A percentile compares a stretch with the other conserved stretches of the same genome.
Conservation (phyloP, 23 tunicate genomes). For the Styela clava region DNA sequence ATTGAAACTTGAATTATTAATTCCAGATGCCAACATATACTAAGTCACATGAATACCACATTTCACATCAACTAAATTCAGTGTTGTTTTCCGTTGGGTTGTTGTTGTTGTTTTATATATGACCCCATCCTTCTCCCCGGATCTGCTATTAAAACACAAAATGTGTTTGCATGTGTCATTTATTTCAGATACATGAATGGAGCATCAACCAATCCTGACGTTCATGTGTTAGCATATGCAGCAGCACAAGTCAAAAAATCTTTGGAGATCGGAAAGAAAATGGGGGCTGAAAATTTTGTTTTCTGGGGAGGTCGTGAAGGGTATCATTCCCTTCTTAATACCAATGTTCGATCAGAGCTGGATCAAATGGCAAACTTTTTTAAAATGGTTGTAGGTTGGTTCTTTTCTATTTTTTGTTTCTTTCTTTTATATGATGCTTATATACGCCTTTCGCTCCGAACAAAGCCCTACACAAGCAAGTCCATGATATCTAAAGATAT, state of each 20-base stretch:
- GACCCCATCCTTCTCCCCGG: too few relatives aligned
- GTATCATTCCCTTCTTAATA: slow-evolving; percentile 78
- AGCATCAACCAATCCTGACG: slow-evolving; percentile 81
- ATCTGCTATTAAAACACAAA: too few relatives aligned
- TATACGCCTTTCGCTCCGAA: too few relatives aligned
- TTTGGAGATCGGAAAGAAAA: slow-evolving; percentile 72
- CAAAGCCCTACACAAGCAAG: neutral
- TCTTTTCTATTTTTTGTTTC: too few relatives aligned
- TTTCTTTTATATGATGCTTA: too few relatives aligned
- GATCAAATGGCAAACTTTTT: slow-evolving; percentile 92
- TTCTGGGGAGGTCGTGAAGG: slow-evolving; percentile 98
- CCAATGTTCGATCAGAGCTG: slow-evolving; percentile 73
- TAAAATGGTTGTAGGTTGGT: slow-evolving; percentile 91
- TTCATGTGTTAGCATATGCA: slow-evolving; percentile 86
- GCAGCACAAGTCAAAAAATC: slow-evolving; percentile 93
- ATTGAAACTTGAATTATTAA: too few relatives aligned
- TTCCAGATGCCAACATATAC: too few relatives aligned
- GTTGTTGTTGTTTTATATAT: too few relatives aligned
- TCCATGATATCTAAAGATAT: neutral
- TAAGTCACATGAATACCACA: too few relatives aligned
- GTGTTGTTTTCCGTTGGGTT: too few relatives aligned
- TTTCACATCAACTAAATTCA: too few relatives aligned
- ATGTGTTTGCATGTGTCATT: too few relatives aligned
- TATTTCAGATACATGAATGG: slow-evolving; percentile 76
- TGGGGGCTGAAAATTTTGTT: slow-evolving; percentile 93